These are phyloP conservation scores for Mus minutoides DNA, from an alignment of 2,797 vertebrate species.

Conservation along the genomic window DNA sequence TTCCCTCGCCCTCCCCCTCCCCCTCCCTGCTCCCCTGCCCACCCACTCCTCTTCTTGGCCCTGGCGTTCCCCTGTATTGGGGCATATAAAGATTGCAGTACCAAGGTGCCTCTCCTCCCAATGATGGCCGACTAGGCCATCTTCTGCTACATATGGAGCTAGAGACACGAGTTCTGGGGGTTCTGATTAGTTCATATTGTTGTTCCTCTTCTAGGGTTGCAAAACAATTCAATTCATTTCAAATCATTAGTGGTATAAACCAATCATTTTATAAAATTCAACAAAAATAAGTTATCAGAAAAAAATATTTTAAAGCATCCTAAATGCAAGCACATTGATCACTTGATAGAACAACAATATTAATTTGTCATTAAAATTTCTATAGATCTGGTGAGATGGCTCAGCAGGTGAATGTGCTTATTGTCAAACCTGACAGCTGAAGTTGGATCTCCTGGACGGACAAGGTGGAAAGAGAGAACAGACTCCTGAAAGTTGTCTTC, in stretches of 20 bases:
- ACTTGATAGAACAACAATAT: conserved; percentile 1
- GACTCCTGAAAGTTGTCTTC: background rate
- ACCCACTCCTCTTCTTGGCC: no score
- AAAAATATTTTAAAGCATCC: conserved; percentile 39
- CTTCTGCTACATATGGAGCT: no score
- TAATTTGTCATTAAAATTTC: conserved; percentile 24
- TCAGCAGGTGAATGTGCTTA: background rate
- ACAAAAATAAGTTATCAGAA: conserved; percentile 37
- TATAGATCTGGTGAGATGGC: background rate
- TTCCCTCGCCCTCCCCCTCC: no score
- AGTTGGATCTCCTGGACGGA: background rate
- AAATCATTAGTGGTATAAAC: conserved; percentile 19
- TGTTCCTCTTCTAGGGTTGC: no score
- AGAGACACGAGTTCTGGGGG: no score
- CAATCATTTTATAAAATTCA: conserved; percentile 44
- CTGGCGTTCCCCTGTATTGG: no score
- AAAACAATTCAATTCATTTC: conserved; percentile 24
- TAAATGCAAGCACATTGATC: conserved; percentile 24
- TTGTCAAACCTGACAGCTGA: background rate
- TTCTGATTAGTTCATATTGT: no score
- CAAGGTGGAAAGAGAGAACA: background rate
- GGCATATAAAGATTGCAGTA: no score
- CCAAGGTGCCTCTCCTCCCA: no score
- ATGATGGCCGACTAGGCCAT: no score
- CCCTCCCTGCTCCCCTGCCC: no score